Evolutionary conservation across 2,888 invertebrate species (phyloP).

Genomic region (Euproctis similis): DNA sequence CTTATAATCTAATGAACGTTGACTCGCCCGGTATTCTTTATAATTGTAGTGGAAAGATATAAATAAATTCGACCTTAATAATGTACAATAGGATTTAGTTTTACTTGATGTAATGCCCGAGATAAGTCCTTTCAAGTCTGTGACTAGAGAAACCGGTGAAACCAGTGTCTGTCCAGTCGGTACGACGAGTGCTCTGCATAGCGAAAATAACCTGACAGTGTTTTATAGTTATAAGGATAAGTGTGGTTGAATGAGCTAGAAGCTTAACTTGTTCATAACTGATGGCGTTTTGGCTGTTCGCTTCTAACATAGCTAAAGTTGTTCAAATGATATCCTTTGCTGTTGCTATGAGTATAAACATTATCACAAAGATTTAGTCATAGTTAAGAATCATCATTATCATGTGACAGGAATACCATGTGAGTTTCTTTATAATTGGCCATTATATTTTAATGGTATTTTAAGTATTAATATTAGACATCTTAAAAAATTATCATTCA

Average conservation of each 20-base stretch:
- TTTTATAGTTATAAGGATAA: constrained; percentile 35
- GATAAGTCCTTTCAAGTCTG: constrained; percentile 22
- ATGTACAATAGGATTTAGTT: constrained; percentile 14
- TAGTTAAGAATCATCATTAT: no score
- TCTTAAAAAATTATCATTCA: no score
- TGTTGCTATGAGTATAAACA: no score
- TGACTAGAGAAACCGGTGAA: constrained; percentile 44
- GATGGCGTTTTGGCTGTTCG: no score
- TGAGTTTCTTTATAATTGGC: no score
- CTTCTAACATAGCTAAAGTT: no score
- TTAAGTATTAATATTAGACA: no score
- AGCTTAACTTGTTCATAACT: no score
- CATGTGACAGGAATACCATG: no score
- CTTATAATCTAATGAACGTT: constrained; percentile 16
- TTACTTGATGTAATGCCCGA: constrained; percentile 6
- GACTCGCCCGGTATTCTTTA: background rate
- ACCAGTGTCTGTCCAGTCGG: constrained; percentile 52
- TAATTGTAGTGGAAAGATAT: background rate
- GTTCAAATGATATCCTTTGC: no score
- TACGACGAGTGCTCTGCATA: constrained; percentile 43
- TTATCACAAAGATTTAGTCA: no score
- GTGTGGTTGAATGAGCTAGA: constrained; percentile 4
- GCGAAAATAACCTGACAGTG: constrained; percentile 55
- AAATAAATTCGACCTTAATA: constrained; percentile 4
- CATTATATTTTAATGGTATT: no score